A percentile compares a stretch with the other conserved stretches of the same genome.
phyloP scores from a whole-genome alignment of 1,140 invertebrate species.

The Trachymyrmex septentrionalis region DNA sequence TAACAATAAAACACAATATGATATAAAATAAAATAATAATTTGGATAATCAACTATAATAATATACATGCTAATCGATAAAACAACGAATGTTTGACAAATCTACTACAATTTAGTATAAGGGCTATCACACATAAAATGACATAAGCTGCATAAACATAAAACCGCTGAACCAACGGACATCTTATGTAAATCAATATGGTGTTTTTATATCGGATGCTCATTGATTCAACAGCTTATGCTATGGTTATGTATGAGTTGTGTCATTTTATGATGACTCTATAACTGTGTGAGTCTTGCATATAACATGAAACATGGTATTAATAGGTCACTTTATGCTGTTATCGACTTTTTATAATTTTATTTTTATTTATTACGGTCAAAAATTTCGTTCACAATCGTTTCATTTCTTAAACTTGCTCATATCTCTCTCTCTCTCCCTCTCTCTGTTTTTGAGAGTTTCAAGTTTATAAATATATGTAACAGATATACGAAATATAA shows the following conservation, averaged over 20 bases:
- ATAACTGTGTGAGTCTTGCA: neutral
- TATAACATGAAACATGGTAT: neutral
- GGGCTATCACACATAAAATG: too few relatives aligned
- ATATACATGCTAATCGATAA: neutral
- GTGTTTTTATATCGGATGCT: too few relatives aligned
- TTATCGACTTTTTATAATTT: neutral
- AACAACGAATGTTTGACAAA: neutral
- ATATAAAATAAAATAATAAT: neutral
- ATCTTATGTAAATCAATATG: too few relatives aligned
- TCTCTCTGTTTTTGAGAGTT: neutral
- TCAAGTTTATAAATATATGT: slow-evolving; percentile 17
- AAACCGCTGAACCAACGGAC: too few relatives aligned
- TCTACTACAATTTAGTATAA: neutral
- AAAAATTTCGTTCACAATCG: neutral
- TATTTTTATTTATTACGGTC: neutral
- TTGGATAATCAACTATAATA: neutral
- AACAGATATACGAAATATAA: neutral
- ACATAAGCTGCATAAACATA: too few relatives aligned
- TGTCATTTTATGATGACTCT: neutral
- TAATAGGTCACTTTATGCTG: neutral
- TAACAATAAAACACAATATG: neutral
- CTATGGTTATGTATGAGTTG: too few relatives aligned
- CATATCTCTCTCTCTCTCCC: neutral
- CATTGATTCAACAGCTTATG: too few relatives aligned
- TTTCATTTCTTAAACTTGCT: neutral